A percentile compares a stretch with the other conserved stretches of the same genome.
Conservation (phyloP, 2,888 invertebrate species). For the Opisthograptis luteolata region DNA sequence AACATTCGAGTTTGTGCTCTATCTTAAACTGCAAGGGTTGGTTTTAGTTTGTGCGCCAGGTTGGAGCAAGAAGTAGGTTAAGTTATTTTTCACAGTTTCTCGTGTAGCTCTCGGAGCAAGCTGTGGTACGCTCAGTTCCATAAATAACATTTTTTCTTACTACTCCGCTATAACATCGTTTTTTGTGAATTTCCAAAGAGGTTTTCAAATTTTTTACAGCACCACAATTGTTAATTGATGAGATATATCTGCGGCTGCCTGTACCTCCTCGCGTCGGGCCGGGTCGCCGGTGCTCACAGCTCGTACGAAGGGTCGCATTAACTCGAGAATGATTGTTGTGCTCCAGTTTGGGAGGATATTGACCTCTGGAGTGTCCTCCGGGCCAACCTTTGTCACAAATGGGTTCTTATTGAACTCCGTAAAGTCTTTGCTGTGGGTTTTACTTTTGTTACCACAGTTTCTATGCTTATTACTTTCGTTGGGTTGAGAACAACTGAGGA, state of each 20-base stretch:
- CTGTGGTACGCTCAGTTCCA: background rate
- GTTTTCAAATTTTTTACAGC: no score
- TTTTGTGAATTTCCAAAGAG: background rate
- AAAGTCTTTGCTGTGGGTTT: background rate
- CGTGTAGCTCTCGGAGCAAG: conserved; percentile 19
- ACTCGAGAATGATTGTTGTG: conserved; percentile 8
- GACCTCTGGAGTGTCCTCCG: conserved; percentile 16
- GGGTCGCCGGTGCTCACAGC: background rate
- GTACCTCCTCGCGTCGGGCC: background rate
- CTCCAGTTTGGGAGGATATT: conserved; percentile 19
- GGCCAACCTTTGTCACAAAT: conserved; percentile 2
- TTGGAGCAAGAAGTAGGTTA: conserved; percentile 48
- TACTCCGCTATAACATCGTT: background rate
- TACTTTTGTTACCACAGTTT: background rate
- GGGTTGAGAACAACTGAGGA: background rate
- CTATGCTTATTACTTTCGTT: background rate
- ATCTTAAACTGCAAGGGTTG: background rate
- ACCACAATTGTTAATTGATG: no score
- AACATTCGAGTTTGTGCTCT: background rate
- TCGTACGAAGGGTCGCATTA: background rate
- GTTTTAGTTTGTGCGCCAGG: conserved; percentile 16
- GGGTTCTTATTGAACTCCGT: conserved; percentile 4
- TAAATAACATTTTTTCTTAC: no score
- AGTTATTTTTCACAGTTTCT: conserved; percentile 49
- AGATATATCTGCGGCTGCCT: background rate